phyloP scores from a whole-genome alignment of 1,140 invertebrate genomes.

The Heliconius eleuchia region DNA sequence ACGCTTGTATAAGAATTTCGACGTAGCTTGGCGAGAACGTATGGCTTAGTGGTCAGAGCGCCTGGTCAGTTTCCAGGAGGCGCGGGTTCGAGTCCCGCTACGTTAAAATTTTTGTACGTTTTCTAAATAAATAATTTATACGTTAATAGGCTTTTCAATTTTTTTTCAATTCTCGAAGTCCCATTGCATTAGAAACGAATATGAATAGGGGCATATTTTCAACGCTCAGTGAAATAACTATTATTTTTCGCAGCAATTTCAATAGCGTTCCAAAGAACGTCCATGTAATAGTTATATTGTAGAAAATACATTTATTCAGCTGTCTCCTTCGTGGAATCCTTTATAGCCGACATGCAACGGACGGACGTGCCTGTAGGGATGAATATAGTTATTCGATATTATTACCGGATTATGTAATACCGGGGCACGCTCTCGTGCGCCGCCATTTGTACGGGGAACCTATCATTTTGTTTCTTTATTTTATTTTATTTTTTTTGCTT shows the following conservation, averaged over 20 bases:
- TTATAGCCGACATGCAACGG: conserved; percentile 1
- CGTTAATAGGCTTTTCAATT: no score
- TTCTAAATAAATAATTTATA: no score
- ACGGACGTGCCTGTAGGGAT: conserved; percentile 4
- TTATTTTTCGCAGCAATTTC: neutral
- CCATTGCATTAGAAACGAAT: no score
- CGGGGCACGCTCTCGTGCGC: conserved; percentile 2
- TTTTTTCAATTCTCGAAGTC: no score
- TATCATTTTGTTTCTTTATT: neutral
- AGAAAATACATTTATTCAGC: conserved; percentile 8
- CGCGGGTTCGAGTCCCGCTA: no score
- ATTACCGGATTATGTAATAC: conserved; percentile 6
- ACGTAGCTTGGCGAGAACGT: no score
- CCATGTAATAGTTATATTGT: conserved; percentile 1
- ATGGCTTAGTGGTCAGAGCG: no score
- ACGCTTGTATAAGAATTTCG: no score
- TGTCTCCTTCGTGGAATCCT: conserved; percentile 1
- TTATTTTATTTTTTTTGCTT: neutral
- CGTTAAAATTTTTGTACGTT: no score
- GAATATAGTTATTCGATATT: neutral
- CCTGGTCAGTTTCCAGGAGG: no score
- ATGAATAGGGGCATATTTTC: neutral
- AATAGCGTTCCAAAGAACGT: neutral
- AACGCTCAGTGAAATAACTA: neutral
- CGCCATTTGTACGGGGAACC: neutral